Evolutionary conservation across 2,797 vertebrate genomes (phyloP).

Genomic region (Somateria mollissima): DNA sequence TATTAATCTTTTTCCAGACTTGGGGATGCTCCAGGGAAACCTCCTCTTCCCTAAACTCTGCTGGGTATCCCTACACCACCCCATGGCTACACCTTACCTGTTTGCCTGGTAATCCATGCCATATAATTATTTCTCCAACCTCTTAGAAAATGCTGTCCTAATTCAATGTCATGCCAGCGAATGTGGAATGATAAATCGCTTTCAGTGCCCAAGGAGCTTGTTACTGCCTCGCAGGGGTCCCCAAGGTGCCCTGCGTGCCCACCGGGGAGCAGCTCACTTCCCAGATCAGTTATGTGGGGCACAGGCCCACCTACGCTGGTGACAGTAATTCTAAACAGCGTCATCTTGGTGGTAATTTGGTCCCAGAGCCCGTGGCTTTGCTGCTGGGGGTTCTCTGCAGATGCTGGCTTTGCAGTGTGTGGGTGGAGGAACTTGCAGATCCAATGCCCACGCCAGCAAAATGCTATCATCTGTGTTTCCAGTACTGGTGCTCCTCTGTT

Average conservation of each 20-base stretch:
- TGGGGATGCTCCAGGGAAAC: neutral
- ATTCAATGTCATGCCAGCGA: neutral
- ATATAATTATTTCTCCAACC: slow-evolving; percentile 3
- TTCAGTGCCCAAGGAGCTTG: slow-evolving; percentile 17
- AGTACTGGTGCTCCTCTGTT: neutral
- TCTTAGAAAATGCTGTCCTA: neutral
- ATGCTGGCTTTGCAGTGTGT: neutral
- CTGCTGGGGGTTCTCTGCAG: neutral
- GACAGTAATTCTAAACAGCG: neutral
- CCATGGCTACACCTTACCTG: neutral
- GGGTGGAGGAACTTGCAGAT: neutral
- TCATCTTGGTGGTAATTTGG: slow-evolving; percentile 31
- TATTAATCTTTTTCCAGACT: neutral
- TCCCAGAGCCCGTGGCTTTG: neutral
- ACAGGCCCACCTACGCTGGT: neutral
- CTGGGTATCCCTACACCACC: neutral
- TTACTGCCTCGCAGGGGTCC: slow-evolving; percentile 1
- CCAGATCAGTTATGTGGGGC: neutral
- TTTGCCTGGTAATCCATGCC: neutral
- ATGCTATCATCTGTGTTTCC: neutral
- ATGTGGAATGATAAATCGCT: neutral
- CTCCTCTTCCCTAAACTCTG: neutral
- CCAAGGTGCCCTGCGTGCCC: neutral
- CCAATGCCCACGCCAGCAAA: neutral
- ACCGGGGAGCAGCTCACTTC: neutral